Evolutionary conservation across 1,140 invertebrate genomes (phyloP), one percentile per base, ranked within the genome.

Genomic region (Eumeta japonica): DNA sequence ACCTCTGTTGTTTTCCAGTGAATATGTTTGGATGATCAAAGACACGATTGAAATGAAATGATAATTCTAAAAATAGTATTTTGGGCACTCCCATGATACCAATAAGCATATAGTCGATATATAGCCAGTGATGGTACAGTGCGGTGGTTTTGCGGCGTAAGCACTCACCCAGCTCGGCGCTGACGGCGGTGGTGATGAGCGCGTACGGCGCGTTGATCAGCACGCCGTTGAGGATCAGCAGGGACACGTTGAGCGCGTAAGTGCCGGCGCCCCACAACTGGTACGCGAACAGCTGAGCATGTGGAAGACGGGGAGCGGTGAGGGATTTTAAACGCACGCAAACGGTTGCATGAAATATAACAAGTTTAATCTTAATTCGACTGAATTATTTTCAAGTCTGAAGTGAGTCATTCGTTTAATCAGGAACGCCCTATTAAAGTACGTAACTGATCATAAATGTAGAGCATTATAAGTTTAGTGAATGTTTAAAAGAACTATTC

Each of bases 121-220:
- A 24, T 24, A n/a, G 7, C 20, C n/a, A n/a, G n/a, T 7, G 7
- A n/a, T 24, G 7, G 7, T 24, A 7, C 20, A 7, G n/a, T 24
- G 7, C 7, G 18, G 17, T 10, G 4, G n/a, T n/a, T n/a, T n/a
- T n/a, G n/a, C 30, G 17, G n/a, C 10, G 11, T 36, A 35, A 11
- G 11, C 7, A 24, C 49, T 54, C 4, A 46, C 93, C 94, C 1
- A 97, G 75, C 63, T 97, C 94, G 9, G 94, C 91, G 33, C 92
- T 94, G 28, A 98, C 93, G 1, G 93, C 92, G 4, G 95, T 97
- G 10, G 94, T 97, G 55, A 98, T 97, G 12, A 98, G 76, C 14
- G 92, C 90, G 71, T 97, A 97, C 1, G 94, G 94, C 2, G 93
- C 94, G 73, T 97, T 97, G 0, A 97, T 93, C 24, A 97, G 73